A percentile compares a stretch with the other conserved stretches of the same genome.
phyloP scores from a whole-genome alignment of 2,113 vertebrate species.

The Pitta sordida region DNA sequence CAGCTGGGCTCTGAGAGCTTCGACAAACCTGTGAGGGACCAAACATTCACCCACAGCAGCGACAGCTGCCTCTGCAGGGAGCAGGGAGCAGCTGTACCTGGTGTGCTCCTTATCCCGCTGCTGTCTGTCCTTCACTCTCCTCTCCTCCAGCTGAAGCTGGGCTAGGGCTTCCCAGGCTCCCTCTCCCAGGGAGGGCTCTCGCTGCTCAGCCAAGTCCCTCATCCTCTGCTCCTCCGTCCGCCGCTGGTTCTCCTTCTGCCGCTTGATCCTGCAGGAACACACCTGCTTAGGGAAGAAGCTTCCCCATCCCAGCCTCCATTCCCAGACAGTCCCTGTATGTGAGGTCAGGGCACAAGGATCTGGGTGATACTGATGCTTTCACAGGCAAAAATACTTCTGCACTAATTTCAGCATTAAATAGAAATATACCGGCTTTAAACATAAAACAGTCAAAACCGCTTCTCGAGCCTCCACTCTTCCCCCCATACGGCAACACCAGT shows the following conservation, averaged over 20 bases:
- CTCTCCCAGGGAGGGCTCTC: constrained; percentile 30
- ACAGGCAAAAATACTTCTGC: neutral
- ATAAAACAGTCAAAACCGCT: neutral
- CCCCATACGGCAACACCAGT: neutral
- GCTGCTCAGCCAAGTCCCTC: neutral
- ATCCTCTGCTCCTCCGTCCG: constrained; percentile 76
- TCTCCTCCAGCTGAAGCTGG: constrained; percentile 75
- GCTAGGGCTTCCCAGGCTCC: constrained; percentile 68
- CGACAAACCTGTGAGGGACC: constrained; percentile 75
- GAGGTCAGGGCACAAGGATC: neutral
- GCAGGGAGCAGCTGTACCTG: constrained; percentile 56
- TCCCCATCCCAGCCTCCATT: neutral
- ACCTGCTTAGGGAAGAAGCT: neutral
- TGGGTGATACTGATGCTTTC: neutral
- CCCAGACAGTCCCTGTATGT: accelerated
- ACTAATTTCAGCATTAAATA: neutral
- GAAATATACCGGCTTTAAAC: neutral
- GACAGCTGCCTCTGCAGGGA: accelerated
- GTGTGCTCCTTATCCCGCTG: constrained; percentile 67
- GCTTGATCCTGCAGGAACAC: constrained; percentile 80
- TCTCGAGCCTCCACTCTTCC: accelerated
- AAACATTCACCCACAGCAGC: neutral
- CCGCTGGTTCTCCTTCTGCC: constrained; percentile 79
- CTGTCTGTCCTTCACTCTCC: constrained; percentile 47
- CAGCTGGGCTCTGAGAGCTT: constrained; percentile 82